phyloP scores from a whole-genome alignment of 2,888 invertebrate species.

The Orthosia incerta region DNA sequence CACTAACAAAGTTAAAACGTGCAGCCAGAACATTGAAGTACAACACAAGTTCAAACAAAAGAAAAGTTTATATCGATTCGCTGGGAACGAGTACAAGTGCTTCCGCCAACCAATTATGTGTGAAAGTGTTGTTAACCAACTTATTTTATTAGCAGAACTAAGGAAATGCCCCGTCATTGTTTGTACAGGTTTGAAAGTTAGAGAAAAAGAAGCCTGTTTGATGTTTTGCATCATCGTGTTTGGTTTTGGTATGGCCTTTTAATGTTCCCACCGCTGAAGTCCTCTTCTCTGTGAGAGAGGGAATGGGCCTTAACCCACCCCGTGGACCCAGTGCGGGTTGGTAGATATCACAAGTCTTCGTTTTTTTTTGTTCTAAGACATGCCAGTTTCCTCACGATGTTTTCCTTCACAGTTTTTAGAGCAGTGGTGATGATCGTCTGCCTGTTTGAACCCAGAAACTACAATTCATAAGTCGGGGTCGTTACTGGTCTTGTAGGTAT shows the following conservation, averaged over 20 bases:
- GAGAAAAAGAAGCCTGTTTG: background rate
- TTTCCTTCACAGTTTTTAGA: no score
- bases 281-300: no score
- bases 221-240: background rate
- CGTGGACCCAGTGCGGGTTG: no score
- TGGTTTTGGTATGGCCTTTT: background rate
- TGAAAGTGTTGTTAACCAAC: constrained; percentile 63
- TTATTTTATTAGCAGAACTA: constrained; percentile 57
- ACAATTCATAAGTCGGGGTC: no score
- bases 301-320: no score
- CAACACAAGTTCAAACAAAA: constrained; percentile 61
- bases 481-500: no score
- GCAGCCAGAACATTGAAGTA: constrained; percentile 44
- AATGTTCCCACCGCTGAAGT: no score
- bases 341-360: no score
- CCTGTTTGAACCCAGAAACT: no score
- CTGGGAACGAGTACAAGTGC: constrained; percentile 60
- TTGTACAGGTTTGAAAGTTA: constrained; percentile 17
- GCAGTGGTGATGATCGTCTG: no score
- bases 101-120: constrained; percentile 66
- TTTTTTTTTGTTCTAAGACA: no score
- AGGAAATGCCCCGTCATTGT: constrained; percentile 30
- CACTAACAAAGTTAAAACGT: constrained; percentile 36
- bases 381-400: no score
- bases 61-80: constrained; percentile 60